Evolutionary conservation across 2,888 invertebrate genomes (phyloP), one percentile per base, ranked within the genome.

Genomic region (Chalcis sispes): DNA sequence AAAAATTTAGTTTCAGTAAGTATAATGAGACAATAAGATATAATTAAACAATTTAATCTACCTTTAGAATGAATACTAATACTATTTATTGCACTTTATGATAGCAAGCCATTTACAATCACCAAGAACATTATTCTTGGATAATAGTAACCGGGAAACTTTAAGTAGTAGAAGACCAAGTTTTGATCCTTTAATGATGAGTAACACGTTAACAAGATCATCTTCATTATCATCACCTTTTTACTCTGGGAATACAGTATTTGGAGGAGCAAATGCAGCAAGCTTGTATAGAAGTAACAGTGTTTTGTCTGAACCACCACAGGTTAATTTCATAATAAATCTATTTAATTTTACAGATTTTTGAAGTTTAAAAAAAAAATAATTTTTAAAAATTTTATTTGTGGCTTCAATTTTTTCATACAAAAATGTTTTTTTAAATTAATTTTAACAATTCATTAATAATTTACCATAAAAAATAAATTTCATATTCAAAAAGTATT

Each of bases 191-290:
- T 90, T 90, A 23, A 83, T 90, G 52, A 89, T 91, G 81, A 88
- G 87, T 75, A 90, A 89, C 42, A 81, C 89, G 2, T 85, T 89
- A 48, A 89, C 90, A 77, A 89, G 89, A 77, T 88, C 89, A 61
- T 84, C 90, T 25, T 81, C 84, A 0, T 77, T 88, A 13, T 89
- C 89, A 61, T 95, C 95, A 1, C 94, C 95, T 15, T 95, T 95
- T 86, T 95, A 95, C 85, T 91, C 91, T 79, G 95, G 95, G 27
- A 91, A 91, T 77, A 95, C 94, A 1, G 92, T 92, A 79, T 95
- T 94, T 86, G 95, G 95, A 1, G 95, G 95, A 50, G 93, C 94
- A 15, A 89, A 87, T 78, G 84, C 87, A n/a, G 83, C 85, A n/a
- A 85, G 84, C 25, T 77, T 85, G 61, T 86, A 86, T 56, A 85